Conservation (phyloP, 2,113 vertebrate species). For the Megaceryle torquata region DNA sequence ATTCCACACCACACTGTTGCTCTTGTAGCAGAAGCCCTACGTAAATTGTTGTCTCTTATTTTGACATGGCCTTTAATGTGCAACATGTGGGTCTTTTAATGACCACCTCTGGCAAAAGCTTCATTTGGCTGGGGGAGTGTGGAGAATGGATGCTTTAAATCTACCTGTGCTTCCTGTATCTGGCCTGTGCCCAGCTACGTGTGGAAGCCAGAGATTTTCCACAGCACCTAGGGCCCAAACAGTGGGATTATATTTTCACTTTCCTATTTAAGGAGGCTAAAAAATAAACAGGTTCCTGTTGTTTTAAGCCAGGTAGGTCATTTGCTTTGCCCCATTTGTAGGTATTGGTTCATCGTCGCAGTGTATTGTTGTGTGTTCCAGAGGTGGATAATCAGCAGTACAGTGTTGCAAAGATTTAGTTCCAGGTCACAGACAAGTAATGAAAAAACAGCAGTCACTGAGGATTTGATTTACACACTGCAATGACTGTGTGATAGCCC, state of each 20-base stretch:
- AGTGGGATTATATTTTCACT: background rate
- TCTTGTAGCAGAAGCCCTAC: background rate
- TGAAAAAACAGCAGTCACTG: constrained; percentile 25
- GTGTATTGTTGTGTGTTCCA: background rate
- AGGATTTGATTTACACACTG: constrained; percentile 42
- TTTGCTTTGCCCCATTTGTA: background rate
- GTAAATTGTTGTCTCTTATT: background rate
- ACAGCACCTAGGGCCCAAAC: background rate
- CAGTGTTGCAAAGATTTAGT: constrained; percentile 1
- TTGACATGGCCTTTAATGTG: background rate
- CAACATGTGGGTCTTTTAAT: background rate
- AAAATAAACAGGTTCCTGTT: background rate
- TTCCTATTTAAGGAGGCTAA: background rate
- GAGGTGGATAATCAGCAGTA: background rate
- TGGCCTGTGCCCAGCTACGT: background rate
- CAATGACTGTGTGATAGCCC: background rate
- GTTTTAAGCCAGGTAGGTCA: background rate
- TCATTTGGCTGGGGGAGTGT: background rate
- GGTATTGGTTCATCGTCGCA: background rate
- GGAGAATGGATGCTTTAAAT: background rate
- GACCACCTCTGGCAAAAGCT: background rate
- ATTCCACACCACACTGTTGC: background rate
- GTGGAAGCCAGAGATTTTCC: background rate
- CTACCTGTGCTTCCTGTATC: constrained; percentile 11
- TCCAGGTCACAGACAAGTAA: constrained; percentile 34